A percentile compares a stretch with the other conserved stretches of the same genome.
These are phyloP conservation scores for Pelecanus crispus DNA, from an alignment of 2,113 vertebrate genomes.

Conservation along the genomic window DNA sequence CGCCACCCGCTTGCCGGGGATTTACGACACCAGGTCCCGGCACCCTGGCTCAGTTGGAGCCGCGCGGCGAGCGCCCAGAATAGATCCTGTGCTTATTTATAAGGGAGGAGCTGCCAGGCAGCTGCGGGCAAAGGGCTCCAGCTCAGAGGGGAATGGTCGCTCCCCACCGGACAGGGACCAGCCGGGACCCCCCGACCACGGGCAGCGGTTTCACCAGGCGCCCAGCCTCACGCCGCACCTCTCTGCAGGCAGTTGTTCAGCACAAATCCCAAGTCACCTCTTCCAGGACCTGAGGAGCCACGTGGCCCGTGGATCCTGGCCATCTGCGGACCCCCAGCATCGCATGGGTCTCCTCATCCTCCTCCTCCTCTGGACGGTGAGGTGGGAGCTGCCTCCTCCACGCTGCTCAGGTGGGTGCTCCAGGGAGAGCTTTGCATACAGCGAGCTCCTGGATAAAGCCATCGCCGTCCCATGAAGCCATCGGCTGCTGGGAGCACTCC, in stretches of 20 bases:
- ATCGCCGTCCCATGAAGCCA: neutral
- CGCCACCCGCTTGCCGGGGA: neutral
- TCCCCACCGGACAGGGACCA: neutral
- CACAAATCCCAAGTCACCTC: neutral
- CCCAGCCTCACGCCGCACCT: neutral
- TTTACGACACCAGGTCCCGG: neutral
- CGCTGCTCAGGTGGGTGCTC: neutral
- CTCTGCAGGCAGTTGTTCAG: rapidly evolving
- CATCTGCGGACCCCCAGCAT: rapidly evolving
- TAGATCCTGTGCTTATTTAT: neutral
- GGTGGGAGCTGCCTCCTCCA: neutral
- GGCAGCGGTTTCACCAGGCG: neutral
- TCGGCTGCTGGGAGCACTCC: neutral
- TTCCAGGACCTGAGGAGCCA: neutral
- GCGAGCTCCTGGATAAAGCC: neutral
- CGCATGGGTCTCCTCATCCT: neutral
- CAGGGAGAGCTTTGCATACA: neutral
- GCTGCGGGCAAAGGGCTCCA: neutral
- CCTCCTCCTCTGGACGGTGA: neutral
- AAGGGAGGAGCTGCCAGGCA: neutral
- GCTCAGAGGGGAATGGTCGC: too few species aligned
- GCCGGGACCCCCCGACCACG: rapidly evolving
- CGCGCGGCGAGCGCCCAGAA: rapidly evolving
- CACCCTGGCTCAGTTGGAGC: neutral
- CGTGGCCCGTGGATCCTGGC: rapidly evolving